Evolutionary conservation across 1,140 invertebrate genomes (phyloP), one percentile per base, ranked within the genome.

Genomic region (Lepidurus arcticus): DNA sequence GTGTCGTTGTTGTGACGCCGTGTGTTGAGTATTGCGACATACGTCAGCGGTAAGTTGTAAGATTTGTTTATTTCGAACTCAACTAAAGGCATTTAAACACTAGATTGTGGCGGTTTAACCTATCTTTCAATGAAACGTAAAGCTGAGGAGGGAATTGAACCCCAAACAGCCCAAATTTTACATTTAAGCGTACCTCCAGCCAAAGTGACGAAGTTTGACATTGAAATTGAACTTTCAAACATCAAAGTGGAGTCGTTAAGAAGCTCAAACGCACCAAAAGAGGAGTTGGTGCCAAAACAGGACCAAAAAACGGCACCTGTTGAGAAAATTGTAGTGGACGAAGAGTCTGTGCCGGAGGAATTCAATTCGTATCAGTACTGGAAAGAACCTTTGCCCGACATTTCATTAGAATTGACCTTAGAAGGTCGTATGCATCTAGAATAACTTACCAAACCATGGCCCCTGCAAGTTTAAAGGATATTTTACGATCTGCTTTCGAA

Each of bases 371-470:
- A 74, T 65, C 78, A 76, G 10, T 80, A 79, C 44, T 80, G 80
- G 80, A 79, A 76, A 73, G 78, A 80, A 3, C 73, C 80, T 47
- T 26, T 80, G 47, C 80, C 80, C 9, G 80, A 80, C 16, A 80
- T 80, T 34, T 42, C 73, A 26, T 9, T 44, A 11, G 47, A 77
- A 47, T 74, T 77, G 7, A 1, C 44, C 26, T 34, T 44, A 42
- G 75, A 76, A 34, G 73, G 45, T 21, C 65, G 16, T 44, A 80
- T 78, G 79, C 13, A 74, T 24, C 11, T 24, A n/a, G 79, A 80
- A 21, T 80, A 78, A 80, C 5, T 6, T 45, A 45, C 8, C n/a
- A 13, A 65, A 65, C 53, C 21, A 65, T 65, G 53, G 53, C 53
- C 53, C 53, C 53, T 9, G 53, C 42, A 44, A 47, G 75, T 43